These are phyloP conservation scores for Gnathonemus echidnorhynchus DNA, from an alignment of 2,113 vertebrate species.

Conservation along the genomic window DNA sequence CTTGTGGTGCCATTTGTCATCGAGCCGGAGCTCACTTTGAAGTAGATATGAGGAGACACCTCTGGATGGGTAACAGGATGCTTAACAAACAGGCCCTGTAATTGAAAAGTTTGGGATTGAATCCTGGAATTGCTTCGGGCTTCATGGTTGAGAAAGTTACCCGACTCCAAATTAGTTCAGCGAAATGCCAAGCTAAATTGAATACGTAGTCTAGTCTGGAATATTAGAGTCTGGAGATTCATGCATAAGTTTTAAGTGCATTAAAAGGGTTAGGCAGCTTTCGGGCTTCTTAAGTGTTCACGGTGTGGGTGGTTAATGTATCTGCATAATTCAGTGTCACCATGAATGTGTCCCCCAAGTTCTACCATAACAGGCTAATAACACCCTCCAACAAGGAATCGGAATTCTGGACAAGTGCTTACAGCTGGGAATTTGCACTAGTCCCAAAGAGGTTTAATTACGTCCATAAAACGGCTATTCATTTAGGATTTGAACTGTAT, in stretches of 20 bases:
- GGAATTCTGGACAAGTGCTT: background rate
- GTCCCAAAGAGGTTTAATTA: background rate
- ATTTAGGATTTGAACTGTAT: background rate
- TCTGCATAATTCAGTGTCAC: background rate
- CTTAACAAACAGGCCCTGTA: background rate
- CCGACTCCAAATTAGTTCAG: background rate
- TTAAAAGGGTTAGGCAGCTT: background rate
- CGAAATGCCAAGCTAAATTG: background rate
- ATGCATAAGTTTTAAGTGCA: background rate
- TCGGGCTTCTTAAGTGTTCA: background rate
- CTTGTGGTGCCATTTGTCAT: background rate
- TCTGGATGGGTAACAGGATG: background rate
- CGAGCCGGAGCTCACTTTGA: background rate
- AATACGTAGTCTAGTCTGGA: background rate
- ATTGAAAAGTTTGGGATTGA: conserved; percentile 9
- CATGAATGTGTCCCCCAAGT: background rate
- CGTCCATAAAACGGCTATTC: background rate
- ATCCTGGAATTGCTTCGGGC: background rate
- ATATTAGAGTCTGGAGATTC: background rate
- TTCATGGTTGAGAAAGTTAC: conserved; percentile 2
- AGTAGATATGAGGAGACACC: background rate
- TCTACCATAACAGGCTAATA: background rate
- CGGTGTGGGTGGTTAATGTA: background rate
- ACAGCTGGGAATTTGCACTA: background rate
- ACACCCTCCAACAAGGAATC: background rate